phyloP scores from a whole-genome alignment of 2,888 invertebrate genomes.

The Ptilodon capucinus region DNA sequence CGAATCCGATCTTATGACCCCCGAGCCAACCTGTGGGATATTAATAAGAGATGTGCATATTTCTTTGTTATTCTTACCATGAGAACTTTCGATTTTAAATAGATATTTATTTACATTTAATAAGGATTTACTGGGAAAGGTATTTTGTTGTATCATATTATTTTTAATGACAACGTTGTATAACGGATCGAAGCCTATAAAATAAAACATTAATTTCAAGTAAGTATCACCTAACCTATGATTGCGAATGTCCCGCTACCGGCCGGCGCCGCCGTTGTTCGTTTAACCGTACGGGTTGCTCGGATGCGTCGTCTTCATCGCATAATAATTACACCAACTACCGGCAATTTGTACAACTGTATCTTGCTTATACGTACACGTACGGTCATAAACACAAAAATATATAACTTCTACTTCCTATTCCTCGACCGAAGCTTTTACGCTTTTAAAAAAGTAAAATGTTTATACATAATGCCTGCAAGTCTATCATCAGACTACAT shows the following conservation, averaged over 20 bases:
- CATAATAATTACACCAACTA: constrained; percentile 54
- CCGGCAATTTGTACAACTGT: constrained; percentile 47
- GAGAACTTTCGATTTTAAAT: constrained; percentile 28
- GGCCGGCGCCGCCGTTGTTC: constrained; percentile 45
- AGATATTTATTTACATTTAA: constrained; percentile 13
- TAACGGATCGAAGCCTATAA: constrained; percentile 42
- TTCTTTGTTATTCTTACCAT: constrained; percentile 30
- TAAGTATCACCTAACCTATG: constrained; percentile 37
- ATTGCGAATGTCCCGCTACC: constrained; percentile 54
- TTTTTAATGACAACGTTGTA: constrained; percentile 17
- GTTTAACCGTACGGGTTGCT: constrained; percentile 43
- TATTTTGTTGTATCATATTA: not conserved
- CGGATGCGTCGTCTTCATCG: constrained; percentile 49
- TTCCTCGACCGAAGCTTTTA: too few species aligned
- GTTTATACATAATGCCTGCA: too few species aligned
- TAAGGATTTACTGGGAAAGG: not conserved
- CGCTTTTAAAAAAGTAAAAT: too few species aligned
- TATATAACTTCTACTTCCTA: too few species aligned
- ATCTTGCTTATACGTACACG: constrained; percentile 26
- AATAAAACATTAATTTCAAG: constrained; percentile 49
- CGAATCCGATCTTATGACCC: constrained; percentile 68
- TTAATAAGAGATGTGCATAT: constrained; percentile 44
- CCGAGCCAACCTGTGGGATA: constrained; percentile 54
- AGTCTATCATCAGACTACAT: constrained; percentile 2
- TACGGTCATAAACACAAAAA: not conserved